Conservation (phyloP, 1,140 invertebrate species). For the Tigriopus japonicus region DNA sequence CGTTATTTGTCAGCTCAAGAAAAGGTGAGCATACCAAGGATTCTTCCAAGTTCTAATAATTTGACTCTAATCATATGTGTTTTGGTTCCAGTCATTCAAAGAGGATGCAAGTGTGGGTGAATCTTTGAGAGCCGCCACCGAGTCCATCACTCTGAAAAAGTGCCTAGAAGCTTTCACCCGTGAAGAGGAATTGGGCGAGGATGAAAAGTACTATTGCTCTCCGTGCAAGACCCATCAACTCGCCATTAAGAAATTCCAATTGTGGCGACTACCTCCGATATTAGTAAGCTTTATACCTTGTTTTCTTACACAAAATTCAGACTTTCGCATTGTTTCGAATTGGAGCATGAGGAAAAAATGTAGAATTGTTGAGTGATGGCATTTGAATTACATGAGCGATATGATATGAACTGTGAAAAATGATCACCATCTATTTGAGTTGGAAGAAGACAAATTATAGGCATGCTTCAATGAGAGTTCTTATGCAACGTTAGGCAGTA, state of each 20-base stretch:
- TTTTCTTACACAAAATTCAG: background rate
- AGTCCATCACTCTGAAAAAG: constrained; percentile 52
- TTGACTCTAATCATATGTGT: background rate
- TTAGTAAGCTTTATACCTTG: constrained; percentile 48
- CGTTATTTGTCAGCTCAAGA: constrained; percentile 62
- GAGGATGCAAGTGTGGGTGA: constrained; percentile 49
- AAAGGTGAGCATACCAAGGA: constrained; percentile 36
- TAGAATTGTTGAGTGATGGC: no score
- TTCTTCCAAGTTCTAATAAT: background rate
- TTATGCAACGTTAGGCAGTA: no score
- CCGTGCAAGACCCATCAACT: constrained; percentile 58
- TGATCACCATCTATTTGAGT: no score
- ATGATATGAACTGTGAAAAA: no score
- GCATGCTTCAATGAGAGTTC: no score
- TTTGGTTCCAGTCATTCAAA: constrained; percentile 34
- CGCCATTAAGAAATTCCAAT: constrained; percentile 68
- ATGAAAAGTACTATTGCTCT: constrained; percentile 63
- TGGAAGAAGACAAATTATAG: no score
- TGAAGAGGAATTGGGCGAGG: constrained; percentile 51
- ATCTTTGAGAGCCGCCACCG: constrained; percentile 43
- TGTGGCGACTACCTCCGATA: constrained; percentile 68
- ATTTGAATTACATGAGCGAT: no score
- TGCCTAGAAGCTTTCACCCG: constrained; percentile 67
- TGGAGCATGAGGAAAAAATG: no score
- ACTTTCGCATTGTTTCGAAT: background rate